These are phyloP conservation scores for Calameuta filiformis DNA, from an alignment of 2,888 invertebrate species.

Conservation along the genomic window DNA sequence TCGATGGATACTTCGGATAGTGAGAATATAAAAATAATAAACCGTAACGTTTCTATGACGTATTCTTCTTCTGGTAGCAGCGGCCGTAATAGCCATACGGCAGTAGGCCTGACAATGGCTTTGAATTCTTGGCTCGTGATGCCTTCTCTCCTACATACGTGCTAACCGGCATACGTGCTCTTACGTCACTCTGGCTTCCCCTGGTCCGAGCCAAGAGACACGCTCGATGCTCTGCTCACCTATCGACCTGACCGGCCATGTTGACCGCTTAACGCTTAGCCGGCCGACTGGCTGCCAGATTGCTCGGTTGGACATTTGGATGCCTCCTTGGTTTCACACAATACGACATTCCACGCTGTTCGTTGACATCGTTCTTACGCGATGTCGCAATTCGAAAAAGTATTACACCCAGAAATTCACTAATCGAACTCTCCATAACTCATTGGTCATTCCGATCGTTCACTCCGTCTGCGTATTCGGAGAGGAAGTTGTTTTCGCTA, in stretches of 20 bases:
- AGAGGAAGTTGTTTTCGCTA: neutral
- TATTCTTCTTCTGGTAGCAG: neutral
- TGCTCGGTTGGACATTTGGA: neutral
- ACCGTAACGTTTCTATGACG: neutral
- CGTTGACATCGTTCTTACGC: conserved; percentile 1
- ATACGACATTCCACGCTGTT: conserved; percentile 4
- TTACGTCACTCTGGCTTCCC: neutral
- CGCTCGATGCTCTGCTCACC: neutral
- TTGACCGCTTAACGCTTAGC: neutral
- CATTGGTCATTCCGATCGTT: neutral
- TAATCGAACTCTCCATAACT: neutral
- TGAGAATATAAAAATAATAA: neutral
- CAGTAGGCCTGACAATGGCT: conserved; percentile 4
- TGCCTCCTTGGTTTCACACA: neutral
- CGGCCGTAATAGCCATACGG: neutral
- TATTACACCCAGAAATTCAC: neutral
- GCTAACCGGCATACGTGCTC: neutral
- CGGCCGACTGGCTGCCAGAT: neutral
- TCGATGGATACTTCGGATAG: neutral
- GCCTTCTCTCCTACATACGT: neutral
- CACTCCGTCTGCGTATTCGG: neutral
- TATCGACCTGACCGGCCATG: neutral
- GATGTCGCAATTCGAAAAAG: conserved; percentile 4
- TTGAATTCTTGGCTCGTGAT: conserved; percentile 10
- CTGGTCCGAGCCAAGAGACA: neutral